Evolutionary conservation across 2,888 invertebrate genomes (phyloP).

Genomic region (Leucania comma): DNA sequence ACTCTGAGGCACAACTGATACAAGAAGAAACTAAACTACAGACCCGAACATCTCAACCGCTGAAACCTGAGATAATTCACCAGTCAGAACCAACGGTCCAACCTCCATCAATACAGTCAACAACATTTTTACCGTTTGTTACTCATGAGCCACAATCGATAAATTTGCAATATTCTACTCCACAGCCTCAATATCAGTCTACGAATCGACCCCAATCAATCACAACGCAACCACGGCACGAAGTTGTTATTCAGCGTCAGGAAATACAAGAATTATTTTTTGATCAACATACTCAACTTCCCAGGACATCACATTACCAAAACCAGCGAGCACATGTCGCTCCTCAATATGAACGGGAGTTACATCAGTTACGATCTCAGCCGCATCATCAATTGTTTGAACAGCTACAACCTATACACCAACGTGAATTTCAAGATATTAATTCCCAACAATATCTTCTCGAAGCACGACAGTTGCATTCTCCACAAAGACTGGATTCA

Average conservation of each 20-base stretch:
- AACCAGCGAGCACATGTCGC: neutral
- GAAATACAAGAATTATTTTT: slow-evolving; percentile 50
- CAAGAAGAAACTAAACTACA: slow-evolving; percentile 22
- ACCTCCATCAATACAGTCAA: slow-evolving; percentile 26
- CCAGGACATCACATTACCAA: neutral
- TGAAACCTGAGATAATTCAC: slow-evolving; percentile 25
- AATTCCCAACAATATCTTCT: slow-evolving; percentile 36
- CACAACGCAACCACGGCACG: slow-evolving; percentile 25
- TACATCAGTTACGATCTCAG: slow-evolving; percentile 16
- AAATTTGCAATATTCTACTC: slow-evolving; percentile 26
- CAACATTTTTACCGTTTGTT: slow-evolving; percentile 41
- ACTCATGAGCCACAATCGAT: slow-evolving; percentile 19
- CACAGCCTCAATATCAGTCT: slow-evolving; percentile 27
- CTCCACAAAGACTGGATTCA: slow-evolving; percentile 1
- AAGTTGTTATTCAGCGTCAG: slow-evolving; percentile 52
- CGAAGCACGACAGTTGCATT: slow-evolving; percentile 13
- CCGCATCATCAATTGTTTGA: slow-evolving; percentile 35
- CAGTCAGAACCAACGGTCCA: slow-evolving; percentile 14
- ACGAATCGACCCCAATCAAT: neutral
- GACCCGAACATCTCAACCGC: slow-evolving; percentile 1
- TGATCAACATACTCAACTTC: slow-evolving; percentile 23
- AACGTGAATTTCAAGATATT: slow-evolving; percentile 29
- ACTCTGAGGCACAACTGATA: neutral
- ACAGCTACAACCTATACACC: slow-evolving; percentile 20
- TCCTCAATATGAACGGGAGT: slow-evolving; percentile 15